Conservation (phyloP, 2,888 invertebrate species). For the Caenorhabditis drosophilae region DNA sequence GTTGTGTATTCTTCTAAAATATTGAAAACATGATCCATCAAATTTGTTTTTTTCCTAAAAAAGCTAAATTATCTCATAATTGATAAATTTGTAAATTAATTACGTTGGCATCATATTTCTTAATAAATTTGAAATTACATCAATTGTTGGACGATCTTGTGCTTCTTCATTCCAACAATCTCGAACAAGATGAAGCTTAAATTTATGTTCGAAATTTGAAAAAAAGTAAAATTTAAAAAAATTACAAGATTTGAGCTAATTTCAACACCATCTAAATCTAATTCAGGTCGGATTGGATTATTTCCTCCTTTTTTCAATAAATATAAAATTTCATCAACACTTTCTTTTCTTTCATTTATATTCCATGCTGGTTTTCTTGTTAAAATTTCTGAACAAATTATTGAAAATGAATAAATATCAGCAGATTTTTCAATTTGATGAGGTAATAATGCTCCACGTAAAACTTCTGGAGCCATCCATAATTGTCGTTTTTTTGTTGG, state of each 20-base stretch:
- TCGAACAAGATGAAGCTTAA: constrained; percentile 52
- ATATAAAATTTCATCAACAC: constrained; percentile 55
- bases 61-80: not conserved
- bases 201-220: not conserved
- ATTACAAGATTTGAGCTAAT: constrained; percentile 45
- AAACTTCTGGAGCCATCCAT: constrained; percentile 63
- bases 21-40: constrained; percentile 66
- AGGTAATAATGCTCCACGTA: constrained; percentile 37
- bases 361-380: constrained; percentile 62
- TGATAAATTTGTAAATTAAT: not conserved
- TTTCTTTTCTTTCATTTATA: constrained; percentile 47
- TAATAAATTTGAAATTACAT: constrained; percentile 13
- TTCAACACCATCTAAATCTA: constrained; percentile 48
- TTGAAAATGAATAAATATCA: constrained; percentile 63
- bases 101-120: constrained; percentile 32
- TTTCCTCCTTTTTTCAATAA: constrained; percentile 52
- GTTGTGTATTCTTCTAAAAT: constrained; percentile 64
- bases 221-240: not conserved
- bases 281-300: constrained; percentile 45
- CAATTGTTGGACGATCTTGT: constrained; percentile 50
- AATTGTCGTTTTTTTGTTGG: constrained; percentile 39
- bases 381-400: constrained; percentile 60
- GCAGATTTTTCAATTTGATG: constrained; percentile 50
- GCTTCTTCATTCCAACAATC: constrained; percentile 63
- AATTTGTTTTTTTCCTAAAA: constrained; percentile 41